Evolutionary conservation across 2,797 vertebrate genomes (phyloP).

Genomic region (Mus caroli): DNA sequence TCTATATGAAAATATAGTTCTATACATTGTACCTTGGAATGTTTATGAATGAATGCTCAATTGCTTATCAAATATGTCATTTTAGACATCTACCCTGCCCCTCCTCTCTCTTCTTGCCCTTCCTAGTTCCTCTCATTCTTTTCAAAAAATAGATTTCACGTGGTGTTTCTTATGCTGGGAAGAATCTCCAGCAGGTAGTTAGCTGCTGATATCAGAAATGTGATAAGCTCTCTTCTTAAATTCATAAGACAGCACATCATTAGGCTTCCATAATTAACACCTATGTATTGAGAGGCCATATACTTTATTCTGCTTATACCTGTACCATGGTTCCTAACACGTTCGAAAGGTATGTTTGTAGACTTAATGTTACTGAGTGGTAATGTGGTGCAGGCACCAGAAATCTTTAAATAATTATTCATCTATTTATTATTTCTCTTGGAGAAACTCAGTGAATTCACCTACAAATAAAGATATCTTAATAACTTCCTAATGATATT

Average conservation of each 20-base stretch:
- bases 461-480: background rate
- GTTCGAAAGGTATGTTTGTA: background rate
- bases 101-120: no score
- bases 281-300: background rate
- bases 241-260: background rate
- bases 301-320: background rate
- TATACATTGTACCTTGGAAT: background rate
- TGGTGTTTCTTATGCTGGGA: background rate
- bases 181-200: background rate
- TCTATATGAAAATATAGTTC: conserved; percentile 4
- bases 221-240: background rate
- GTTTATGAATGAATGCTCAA: conserved; percentile 18
- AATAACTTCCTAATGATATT: background rate
- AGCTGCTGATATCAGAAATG: background rate
- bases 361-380: background rate
- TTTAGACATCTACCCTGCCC: background rate
- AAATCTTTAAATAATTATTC: background rate
- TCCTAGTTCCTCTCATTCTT: background rate
- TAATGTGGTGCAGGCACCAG: background rate
- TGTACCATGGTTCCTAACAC: background rate
- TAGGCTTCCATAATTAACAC: background rate
- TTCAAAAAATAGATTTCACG: background rate
- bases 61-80: background rate
- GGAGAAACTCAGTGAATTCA: background rate
- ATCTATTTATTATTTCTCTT: background rate